phyloP scores from a whole-genome alignment of 2,113 vertebrate genomes.

The Miniopterus natalensis region DNA sequence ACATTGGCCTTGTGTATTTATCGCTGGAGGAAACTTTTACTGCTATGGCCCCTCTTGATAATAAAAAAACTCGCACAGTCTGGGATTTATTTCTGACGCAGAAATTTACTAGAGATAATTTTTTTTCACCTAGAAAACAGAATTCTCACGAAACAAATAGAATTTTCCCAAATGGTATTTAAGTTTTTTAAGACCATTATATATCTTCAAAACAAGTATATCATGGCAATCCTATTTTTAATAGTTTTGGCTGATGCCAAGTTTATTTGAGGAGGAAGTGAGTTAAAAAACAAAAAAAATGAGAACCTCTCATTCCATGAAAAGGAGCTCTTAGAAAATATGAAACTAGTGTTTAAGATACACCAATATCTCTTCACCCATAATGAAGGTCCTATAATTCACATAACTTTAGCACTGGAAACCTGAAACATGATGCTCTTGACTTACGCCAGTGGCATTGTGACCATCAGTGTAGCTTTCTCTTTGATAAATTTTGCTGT shows the following conservation, averaged over 20 bases:
- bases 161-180: slow-evolving; percentile 38
- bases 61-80: slow-evolving; percentile 37
- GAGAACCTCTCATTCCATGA: slow-evolving; percentile 15
- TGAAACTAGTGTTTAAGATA: slow-evolving; percentile 44
- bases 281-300: slow-evolving; percentile 11
- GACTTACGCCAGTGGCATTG: slow-evolving; percentile 82
- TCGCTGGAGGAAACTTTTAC: background rate
- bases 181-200: background rate
- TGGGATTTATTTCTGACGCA: slow-evolving; percentile 52
- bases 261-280: slow-evolving; percentile 22
- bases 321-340: slow-evolving; percentile 56
- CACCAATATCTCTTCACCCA: background rate
- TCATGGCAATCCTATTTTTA: slow-evolving; percentile 1
- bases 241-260: slow-evolving; percentile 35
- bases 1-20: slow-evolving; percentile 8
- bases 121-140: slow-evolving; percentile 26
- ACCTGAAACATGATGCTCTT: background rate
- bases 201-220: slow-evolving; percentile 15
- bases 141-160: slow-evolving; percentile 45
- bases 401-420: background rate
- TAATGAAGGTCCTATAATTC: slow-evolving; percentile 33
- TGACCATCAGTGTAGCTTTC: slow-evolving; percentile 87
- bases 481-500: slow-evolving; percentile 90
- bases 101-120: slow-evolving; percentile 17
- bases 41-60: background rate